Evolutionary conservation across 2,888 invertebrate genomes (phyloP), one percentile per base, ranked within the genome.

Genomic region (Bimastos eiseni): DNA sequence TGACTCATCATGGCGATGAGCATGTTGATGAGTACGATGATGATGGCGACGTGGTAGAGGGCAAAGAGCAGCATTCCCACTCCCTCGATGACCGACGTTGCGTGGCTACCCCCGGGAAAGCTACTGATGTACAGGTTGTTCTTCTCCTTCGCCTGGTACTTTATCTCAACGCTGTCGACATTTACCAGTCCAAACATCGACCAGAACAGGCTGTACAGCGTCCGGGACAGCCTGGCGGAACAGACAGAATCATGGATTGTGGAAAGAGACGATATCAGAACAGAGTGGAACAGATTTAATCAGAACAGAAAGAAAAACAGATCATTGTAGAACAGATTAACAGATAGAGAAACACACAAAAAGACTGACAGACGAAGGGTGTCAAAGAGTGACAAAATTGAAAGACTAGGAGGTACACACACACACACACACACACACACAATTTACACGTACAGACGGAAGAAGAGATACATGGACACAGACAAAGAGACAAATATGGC

Each of bases 1-100:
- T 97, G 97, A 3, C 97, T 96, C 97, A 97, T 97, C 95, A 95
- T 95, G n/a, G 97, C 97, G 93, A 97, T 97, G 38, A 95, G 93
- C 97, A 97, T 97, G 94, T 97, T 97, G 92, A 97, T 95, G 83
- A 97, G 96, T 92, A 97, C 96, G 92, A 97, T 96, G 91, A 97
- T 97, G 91, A 96, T 96, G 93, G 97, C 96, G 83, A 97, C 96
- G 95, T 97, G 97, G 94, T 97, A 97, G 91, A 94, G 95, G 93
- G 94, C 93, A 93, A 95, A 95, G 90, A 95, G 96, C 92, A 96
- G 96, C 93, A 97, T 97, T 83, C 97, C 97, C 89, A 97, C 96
- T 5, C 96, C 94, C 92, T 95, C 95, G 37, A 95, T 95, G 21
- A 93, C 90, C 21, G 93, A 92, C 30, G 93, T 93, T 83, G 93